phyloP scores from a whole-genome alignment of 2,797 vertebrate genomes.

The Phrynocephalus forsythii region DNA sequence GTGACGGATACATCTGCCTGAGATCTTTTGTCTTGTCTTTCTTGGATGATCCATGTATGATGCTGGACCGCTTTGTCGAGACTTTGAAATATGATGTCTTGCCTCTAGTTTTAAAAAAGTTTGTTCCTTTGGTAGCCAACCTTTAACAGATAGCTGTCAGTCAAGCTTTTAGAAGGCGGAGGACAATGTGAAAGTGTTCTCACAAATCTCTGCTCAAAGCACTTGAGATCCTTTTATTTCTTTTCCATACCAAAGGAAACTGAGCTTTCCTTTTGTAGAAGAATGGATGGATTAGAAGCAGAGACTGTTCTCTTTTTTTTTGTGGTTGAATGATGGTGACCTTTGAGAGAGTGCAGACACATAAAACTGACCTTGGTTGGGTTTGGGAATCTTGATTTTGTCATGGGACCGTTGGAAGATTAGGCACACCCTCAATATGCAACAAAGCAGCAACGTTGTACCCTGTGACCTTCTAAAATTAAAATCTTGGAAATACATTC shows the following conservation, averaged over 20 bases:
- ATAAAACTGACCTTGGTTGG: neutral
- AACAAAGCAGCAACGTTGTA: neutral
- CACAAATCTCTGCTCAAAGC: conserved; percentile 12
- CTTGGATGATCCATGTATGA: neutral
- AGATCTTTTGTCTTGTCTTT: neutral
- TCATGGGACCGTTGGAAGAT: neutral
- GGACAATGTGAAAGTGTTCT: conserved; percentile 3
- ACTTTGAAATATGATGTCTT: neutral
- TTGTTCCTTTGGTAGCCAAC: neutral
- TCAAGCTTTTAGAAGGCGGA: neutral
- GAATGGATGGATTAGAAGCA: neutral
- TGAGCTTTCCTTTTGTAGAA: neutral
- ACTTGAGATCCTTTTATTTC: conserved; percentile 6
- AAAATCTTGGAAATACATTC: neutral
- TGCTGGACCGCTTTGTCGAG: neutral
- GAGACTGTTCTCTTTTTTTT: neutral
- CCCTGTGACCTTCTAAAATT: neutral
- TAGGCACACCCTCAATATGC: neutral
- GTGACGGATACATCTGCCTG: neutral
- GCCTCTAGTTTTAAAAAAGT: neutral
- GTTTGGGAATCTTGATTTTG: neutral
- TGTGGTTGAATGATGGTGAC: neutral
- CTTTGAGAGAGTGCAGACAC: too few relatives aligned
- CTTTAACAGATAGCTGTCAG: neutral
- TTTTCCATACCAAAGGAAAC: neutral